Conservation (phyloP, 1,140 invertebrate genomes). For the Nilaparvata lugens region DNA sequence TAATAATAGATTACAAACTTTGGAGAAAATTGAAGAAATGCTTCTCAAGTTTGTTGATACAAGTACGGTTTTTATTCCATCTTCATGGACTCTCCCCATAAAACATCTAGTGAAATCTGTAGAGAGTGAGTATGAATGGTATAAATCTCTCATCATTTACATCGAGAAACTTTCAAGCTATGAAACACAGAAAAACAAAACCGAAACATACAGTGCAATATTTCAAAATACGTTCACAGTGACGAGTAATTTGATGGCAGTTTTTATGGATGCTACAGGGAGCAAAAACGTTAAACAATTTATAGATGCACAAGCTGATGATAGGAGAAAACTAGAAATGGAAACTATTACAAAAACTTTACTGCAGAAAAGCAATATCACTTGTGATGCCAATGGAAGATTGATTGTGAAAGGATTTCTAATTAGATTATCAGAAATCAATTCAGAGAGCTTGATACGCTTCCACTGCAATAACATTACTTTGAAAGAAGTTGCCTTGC, state of each 20-base stretch:
- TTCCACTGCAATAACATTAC: not conserved
- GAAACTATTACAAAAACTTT: not conserved
- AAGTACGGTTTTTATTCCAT: too few species aligned
- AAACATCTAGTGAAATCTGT: not conserved
- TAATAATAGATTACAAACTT: not conserved
- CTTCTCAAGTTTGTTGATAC: not conserved
- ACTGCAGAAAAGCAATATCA: not conserved
- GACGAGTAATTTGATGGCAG: not conserved
- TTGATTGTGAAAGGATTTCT: not conserved
- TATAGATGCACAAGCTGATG: not conserved
- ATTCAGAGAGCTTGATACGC: not conserved
- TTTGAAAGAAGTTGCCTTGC: not conserved
- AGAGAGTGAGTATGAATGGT: not conserved
- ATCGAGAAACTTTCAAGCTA: not conserved
- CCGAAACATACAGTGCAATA: not conserved
- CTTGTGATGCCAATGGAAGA: not conserved
- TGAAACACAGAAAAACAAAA: not conserved
- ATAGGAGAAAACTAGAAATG: not conserved
- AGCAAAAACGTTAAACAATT: not conserved
- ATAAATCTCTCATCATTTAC: not conserved
- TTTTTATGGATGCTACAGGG: not conserved
- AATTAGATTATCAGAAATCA: not conserved
- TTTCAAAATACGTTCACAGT: not conserved
- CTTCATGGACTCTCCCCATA: not conserved
- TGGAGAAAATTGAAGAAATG: not conserved